Percentiles rank a stretch among this genome's conserved stretches.
phyloP scores from a whole-genome alignment of 2,888 invertebrate species.

The Scelioninae gen. 1 region DNA sequence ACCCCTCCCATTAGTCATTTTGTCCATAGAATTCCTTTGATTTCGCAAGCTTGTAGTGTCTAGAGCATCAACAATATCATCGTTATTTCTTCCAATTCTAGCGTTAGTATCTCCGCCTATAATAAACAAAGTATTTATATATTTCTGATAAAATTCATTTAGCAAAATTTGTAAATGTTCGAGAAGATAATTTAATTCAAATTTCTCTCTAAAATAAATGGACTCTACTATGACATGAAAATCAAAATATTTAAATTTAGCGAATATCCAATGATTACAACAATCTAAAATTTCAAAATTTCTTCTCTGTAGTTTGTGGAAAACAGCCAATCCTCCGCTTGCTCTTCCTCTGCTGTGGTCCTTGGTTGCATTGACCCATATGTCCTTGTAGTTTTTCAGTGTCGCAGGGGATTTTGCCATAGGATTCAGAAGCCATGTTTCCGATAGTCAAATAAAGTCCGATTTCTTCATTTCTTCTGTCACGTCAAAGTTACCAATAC shows the following conservation, averaged over 20 bases:
- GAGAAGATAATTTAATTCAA: background rate
- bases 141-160: background rate
- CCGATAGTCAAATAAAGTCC: background rate
- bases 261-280: background rate
- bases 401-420: background rate
- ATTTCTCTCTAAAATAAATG: background rate
- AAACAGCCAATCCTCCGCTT: background rate
- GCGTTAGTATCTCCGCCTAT: no score
- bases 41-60: no score
- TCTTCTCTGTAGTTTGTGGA: background rate
- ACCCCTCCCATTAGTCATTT: no score
- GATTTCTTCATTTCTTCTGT: background rate
- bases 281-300: background rate
- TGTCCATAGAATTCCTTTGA: no score
- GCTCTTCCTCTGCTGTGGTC: conserved; percentile 2
- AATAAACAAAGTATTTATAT: background rate
- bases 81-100: no score
- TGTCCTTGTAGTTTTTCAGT: background rate
- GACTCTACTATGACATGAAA: background rate
- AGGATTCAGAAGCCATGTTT: background rate
- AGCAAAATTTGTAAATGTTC: background rate
- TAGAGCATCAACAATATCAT: no score
- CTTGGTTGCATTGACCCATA: background rate
- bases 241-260: conserved; percentile 9
- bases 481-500: background rate